Evolutionary conservation across 1,140 invertebrate genomes (phyloP).

Genomic region (Lysiphlebus fabarum): DNA sequence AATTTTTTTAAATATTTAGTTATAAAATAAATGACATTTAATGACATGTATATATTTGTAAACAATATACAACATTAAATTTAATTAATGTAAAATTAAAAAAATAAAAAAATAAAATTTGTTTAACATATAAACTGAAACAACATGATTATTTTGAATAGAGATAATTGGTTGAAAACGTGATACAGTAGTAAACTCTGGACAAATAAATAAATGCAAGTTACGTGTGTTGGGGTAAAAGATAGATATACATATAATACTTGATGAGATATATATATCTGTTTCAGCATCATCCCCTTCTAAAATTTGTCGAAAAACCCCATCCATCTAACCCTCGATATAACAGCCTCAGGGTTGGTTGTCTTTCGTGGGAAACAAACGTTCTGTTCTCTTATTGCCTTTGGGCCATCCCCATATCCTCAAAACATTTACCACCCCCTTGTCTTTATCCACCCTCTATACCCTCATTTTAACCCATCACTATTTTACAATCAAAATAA

Average conservation of each 20-base stretch:
- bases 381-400: constrained; percentile 29
- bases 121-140: not conserved
- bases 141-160: constrained; percentile 26
- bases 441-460: not conserved
- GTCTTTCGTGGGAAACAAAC: constrained; percentile 32
- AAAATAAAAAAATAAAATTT: too few relatives aligned
- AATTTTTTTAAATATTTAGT: too few relatives aligned
- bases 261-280: constrained; percentile 14
- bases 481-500: too few relatives aligned
- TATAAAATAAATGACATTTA: too few relatives aligned
- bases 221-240: constrained; percentile 3
- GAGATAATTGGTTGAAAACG: constrained; percentile 33
- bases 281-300: too few relatives aligned
- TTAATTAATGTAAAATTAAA: too few relatives aligned
- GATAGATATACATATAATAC: not conserved
- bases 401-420: constrained; percentile 27
- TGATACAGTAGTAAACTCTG: constrained; percentile 22
- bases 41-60: too few relatives aligned
- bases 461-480: too few relatives aligned
- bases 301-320: not conserved
- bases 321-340: constrained; percentile 15
- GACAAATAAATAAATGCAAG: constrained; percentile 1
- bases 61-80: too few relatives aligned
- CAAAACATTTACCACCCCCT: constrained; percentile 2
- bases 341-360: constrained; percentile 24